Conservation (phyloP, 1,140 invertebrate genomes). For the Drosophila pseudoobscura region DNA sequence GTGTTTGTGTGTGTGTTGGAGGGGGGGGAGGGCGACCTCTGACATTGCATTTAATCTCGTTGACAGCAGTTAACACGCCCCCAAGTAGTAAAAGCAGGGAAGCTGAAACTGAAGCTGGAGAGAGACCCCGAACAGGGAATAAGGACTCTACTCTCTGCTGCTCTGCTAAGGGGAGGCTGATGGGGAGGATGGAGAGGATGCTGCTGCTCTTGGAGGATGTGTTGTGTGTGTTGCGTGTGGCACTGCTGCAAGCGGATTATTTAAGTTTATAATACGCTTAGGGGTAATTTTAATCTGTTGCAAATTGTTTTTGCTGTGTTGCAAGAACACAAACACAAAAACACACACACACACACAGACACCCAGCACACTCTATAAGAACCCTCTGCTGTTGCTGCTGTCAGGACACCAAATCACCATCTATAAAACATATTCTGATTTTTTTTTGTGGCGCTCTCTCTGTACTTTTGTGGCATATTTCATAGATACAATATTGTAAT, state of each 20-base stretch:
- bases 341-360: conserved; percentile 7
- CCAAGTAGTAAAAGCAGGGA: conserved; percentile 58
- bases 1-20: conserved; percentile 18
- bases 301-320: conserved; percentile 79
- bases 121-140: not conserved
- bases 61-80: conserved; percentile 81
- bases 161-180: not conserved
- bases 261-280: conserved; percentile 82
- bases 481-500: conserved; percentile 66
- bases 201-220: conserved; percentile 15
- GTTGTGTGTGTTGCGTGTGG: conserved; percentile 12
- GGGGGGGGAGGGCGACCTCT: conserved; percentile 50
- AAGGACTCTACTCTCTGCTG: conserved; percentile 18
- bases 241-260: conserved; percentile 67
- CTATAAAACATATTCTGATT: conserved; percentile 66
- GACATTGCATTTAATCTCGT: conserved; percentile 82
- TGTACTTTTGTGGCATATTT: conserved; percentile 74
- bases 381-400: conserved; percentile 5
- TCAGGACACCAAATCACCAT: conserved; percentile 58
- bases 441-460: conserved; percentile 21
- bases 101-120: conserved; percentile 1
- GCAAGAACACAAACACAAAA: conserved; percentile 12
- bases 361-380: conserved; percentile 4
- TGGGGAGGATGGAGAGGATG: conserved; percentile 1
- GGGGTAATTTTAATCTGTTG: conserved; percentile 83